phyloP scores from a whole-genome alignment of 2,113 vertebrate species.

The Muntiacus reevesi region DNA sequence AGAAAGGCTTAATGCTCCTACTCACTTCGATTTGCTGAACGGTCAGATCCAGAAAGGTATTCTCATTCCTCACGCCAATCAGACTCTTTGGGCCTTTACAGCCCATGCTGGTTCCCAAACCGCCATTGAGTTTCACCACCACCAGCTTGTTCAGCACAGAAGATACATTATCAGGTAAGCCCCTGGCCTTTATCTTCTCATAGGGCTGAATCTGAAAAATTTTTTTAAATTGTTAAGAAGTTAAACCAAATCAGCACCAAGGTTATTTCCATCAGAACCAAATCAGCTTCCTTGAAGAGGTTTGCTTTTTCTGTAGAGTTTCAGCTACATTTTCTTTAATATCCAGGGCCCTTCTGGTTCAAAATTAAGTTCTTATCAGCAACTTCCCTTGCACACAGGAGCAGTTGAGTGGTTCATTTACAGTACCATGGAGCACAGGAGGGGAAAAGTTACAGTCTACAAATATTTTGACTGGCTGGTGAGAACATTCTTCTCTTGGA shows the following conservation, averaged over 20 bases:
- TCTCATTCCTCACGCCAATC: constrained; percentile 96
- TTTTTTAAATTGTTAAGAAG: background rate
- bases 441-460: background rate
- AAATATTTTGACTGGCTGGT: background rate
- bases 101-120: constrained; percentile 98
- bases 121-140: constrained; percentile 96
- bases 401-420: background rate
- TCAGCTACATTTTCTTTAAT: background rate
- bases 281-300: background rate
- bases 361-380: constrained; percentile 16
- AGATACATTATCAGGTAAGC: constrained; percentile 87
- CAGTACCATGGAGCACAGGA: background rate
- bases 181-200: constrained; percentile 89
- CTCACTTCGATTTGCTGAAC: constrained; percentile 97
- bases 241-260: background rate
- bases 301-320: constrained; percentile 15
- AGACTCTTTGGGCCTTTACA: constrained; percentile 98
- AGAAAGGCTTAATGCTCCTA: constrained; percentile 35
- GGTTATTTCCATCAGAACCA: background rate
- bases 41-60: constrained; percentile 97
- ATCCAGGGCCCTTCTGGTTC: background rate
- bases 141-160: constrained; percentile 92
- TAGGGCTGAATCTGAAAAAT: constrained; percentile 91
- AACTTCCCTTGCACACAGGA: background rate
- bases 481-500: background rate